Percentiles rank a stretch among this genome's conserved stretches.
These are phyloP conservation scores for Strongylocentrotus purpuratus DNA, from an alignment of 35 echinoderm and acorn worm species.

Conservation along the genomic window DNA sequence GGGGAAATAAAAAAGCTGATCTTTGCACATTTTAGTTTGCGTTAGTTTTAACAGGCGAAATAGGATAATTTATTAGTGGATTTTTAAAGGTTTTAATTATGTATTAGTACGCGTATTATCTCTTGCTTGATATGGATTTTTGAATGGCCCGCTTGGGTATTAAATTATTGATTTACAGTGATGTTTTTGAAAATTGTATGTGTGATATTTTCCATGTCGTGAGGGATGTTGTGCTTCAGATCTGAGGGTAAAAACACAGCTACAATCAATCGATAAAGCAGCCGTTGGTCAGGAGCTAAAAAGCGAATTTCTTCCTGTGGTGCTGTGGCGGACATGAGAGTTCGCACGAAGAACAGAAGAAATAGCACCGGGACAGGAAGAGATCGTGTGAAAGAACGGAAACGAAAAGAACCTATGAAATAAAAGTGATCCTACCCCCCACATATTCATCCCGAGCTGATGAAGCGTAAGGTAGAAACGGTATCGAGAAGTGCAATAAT, in stretches of 20 bases:
- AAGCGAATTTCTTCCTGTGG: neutral
- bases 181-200: neutral
- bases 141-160: neutral
- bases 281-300: neutral
- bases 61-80: too few relatives aligned
- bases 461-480: neutral
- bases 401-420: neutral
- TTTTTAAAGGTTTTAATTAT: too few relatives aligned
- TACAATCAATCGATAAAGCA: neutral
- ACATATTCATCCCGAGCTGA: neutral
- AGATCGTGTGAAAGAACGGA: constrained; percentile 33
- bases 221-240: neutral
- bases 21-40: too few relatives aligned
- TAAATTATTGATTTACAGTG: neutral
- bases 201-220: neutral
- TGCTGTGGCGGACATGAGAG: neutral
- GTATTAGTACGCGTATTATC: too few relatives aligned
- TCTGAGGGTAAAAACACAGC: neutral
- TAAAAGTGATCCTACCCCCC: constrained; percentile 2
- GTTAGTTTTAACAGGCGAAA: too few relatives aligned
- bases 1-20: too few relatives aligned
- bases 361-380: constrained; percentile 10
- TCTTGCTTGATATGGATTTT: neutral
- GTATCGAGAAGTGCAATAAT: neutral
- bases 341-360: neutral